Base-by-base conservation (phyloP, 2,113 vertebrate species). In the Paradoxurus hermaphroditus region DNA sequence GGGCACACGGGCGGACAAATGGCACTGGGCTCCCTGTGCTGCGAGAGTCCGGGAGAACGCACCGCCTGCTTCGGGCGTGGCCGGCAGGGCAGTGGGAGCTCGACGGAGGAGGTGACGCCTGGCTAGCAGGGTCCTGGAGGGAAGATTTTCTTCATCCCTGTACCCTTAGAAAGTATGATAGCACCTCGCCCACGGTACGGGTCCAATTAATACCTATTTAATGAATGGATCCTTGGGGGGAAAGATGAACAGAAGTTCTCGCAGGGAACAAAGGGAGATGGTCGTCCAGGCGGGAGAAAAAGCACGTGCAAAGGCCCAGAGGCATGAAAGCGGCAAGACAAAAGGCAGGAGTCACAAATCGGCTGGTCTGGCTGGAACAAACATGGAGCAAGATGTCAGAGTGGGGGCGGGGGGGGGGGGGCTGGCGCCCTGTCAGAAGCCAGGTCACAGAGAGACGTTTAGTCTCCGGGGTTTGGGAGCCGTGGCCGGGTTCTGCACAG, bases 401-500 rank as follows among this genome's bases (percentile, higher is more conserved):
- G n/a, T n/a, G n/a, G n/a, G n/a, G n/a, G n/a, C n/a, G n/a, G n/a
- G n/a, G n/a, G n/a, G n/a, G n/a, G n/a, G n/a, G 53, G 29, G 68
- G 46, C 25, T 2, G 34, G 39, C 16, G 18, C 0, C 0, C 4
- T 19, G 3, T 1, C 41, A 12, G 46, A 31, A 39, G 15, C 46
- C n/a, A 16, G 36, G n/a, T 8, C 15, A 2, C 0, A 12, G 27
- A 46, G 63, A 15, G 31, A 68, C 16, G 3, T 2, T 7, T 4
- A 34, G 31, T 41, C 96, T 44, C 10, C 2, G 29, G 59, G 46
- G 39, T 51, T 10, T 15, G 0, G 21, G 51, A 39, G 27, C 5
- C 31, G 31, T 0, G 0, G 5, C 0, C 1, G 53, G 15, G 14
- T 16, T 21, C 68, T 41, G 4, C 0, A 7, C 36, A 13, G 36